Evolutionary conservation across 2,888 invertebrate genomes (phyloP).

Genomic region (Spatulosminthurus flaviceps): DNA sequence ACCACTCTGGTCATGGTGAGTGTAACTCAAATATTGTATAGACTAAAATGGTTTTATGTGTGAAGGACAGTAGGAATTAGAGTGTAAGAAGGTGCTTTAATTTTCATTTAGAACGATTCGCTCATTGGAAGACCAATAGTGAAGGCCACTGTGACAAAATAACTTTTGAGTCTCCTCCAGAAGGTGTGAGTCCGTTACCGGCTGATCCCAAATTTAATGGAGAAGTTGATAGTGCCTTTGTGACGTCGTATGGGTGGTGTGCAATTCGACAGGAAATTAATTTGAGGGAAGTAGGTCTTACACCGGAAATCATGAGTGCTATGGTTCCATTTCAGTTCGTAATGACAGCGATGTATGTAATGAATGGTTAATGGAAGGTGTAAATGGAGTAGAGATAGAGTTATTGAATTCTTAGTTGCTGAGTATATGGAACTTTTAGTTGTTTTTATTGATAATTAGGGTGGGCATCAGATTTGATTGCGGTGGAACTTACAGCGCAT

Average conservation of each 20-base stretch:
- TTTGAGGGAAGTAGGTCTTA: conserved; percentile 53
- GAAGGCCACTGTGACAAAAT: background rate
- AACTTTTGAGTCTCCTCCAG: background rate
- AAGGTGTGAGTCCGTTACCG: background rate
- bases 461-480: conserved; percentile 52
- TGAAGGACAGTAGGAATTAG: no score
- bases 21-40: no score
- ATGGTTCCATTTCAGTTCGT: conserved; percentile 54
- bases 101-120: background rate
- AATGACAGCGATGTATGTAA: conserved; percentile 53
- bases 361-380: no score
- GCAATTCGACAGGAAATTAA: conserved; percentile 52
- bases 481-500: conserved; percentile 50
- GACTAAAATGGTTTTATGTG: no score
- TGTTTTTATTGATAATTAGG: conserved; percentile 38
- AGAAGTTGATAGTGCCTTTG: conserved; percentile 48
- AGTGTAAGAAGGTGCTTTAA: no score
- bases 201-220: background rate
- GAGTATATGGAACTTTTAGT: no score
- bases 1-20: no score
- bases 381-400: no score
- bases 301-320: conserved; percentile 53
- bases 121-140: background rate
- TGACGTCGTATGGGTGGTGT: conserved; percentile 49
- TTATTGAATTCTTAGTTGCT: no score